Base-by-base conservation (phyloP, 2,888 invertebrate genomes). In the Diabrotica balteata region DNA sequence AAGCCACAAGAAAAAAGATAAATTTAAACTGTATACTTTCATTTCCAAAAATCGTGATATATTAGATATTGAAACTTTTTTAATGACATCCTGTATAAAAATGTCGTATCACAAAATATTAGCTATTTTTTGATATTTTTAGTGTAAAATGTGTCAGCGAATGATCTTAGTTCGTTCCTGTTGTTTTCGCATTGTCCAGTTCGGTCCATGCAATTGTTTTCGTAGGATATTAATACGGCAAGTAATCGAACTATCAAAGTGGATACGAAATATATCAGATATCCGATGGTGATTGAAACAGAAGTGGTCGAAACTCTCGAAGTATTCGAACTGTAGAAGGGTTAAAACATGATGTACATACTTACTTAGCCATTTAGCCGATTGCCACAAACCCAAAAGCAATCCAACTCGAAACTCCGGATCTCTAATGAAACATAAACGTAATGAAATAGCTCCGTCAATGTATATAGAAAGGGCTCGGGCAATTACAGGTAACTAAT, bases 401-500 rank as follows among this genome's bases (percentile, higher is more conserved):
- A 76, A 77, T 78, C 79, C 78, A 80, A 82, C 80, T 75, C 67
- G 77, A 75, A 79, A 80, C 76, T 80, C 72, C 73, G 75, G 73
- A 79, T 78, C 80, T 77, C 78, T 79, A 80, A 79, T 79, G 78
- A 76, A 80, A 79, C 80, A 79, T 80, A 79, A 57, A 80, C 81
- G 81, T 82, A 82, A 82, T 80, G 82, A 81, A 82, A 81, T 80
- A 78, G 79, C 80, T 0, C 77, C 77, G 77, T 79, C 81, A 79
- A 82, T 82, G 81, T 79, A 81, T 79, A 72, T 73, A 67, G 69
- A 67, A 52, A 60, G 66, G 59, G 32, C 55, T 51, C 76, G 43
- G 75, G 78, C 81, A 82, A 82, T 82, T 81, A 81, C 81, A 83
- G 82, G 82, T 83, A 82, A 82, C 82, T 83, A 83, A 83, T 83